Percentiles rank a stretch among this genome's conserved stretches.
Conservation (phyloP, 2,888 invertebrate genomes). For the Cyclophora punctaria region DNA sequence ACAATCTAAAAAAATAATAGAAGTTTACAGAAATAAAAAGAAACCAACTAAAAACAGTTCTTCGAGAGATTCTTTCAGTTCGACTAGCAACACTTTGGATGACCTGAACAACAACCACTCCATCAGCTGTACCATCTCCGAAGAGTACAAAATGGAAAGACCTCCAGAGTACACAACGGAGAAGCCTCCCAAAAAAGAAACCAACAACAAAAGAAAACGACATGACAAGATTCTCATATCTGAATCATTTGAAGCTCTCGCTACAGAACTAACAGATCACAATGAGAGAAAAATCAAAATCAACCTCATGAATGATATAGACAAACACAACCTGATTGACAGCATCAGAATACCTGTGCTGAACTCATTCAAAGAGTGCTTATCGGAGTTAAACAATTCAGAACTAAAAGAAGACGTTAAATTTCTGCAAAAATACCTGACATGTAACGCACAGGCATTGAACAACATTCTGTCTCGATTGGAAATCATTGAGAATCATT, state of each 20-base stretch:
- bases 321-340: slow-evolving; percentile 47
- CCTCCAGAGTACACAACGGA: slow-evolving; percentile 19
- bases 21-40: slow-evolving; percentile 26
- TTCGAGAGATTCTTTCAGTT: slow-evolving; percentile 35
- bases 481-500: slow-evolving; percentile 41
- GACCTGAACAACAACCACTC: slow-evolving; percentile 54
- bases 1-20: slow-evolving; percentile 31
- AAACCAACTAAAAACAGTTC: not conserved
- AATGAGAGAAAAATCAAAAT: slow-evolving; percentile 52
- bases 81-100: slow-evolving; percentile 49
- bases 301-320: slow-evolving; percentile 57
- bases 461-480: slow-evolving; percentile 46
- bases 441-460: slow-evolving; percentile 38
- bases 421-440: slow-evolving; percentile 33
- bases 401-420: slow-evolving; percentile 29
- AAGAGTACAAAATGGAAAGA: slow-evolving; percentile 24
- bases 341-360: slow-evolving; percentile 50
- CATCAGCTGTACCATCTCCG: slow-evolving; percentile 48
- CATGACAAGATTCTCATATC: slow-evolving; percentile 36
- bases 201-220: slow-evolving; percentile 22
- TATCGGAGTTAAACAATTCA: slow-evolving; percentile 34
- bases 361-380: slow-evolving; percentile 45
- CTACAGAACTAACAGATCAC: slow-evolving; percentile 34
- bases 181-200: slow-evolving; percentile 27
- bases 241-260: slow-evolving; percentile 55